Evolutionary conservation across 2,113 vertebrate species (phyloP).

Genomic region (Aphyosemion australe): DNA sequence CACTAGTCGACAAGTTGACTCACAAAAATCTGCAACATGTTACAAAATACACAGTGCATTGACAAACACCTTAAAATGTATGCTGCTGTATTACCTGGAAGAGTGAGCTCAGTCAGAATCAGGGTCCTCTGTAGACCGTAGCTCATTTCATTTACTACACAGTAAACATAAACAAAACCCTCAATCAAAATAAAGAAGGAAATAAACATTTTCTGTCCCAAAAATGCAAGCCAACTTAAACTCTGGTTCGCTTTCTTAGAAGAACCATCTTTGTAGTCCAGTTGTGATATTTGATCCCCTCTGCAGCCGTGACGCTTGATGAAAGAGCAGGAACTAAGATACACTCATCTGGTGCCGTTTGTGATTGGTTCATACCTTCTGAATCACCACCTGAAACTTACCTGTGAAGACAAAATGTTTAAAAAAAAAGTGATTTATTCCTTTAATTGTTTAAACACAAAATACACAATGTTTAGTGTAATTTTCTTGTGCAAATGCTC

Average conservation of each 20-base stretch:
- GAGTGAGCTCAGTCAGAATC: background rate
- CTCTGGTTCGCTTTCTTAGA: constrained; percentile 1
- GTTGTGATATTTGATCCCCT: constrained; percentile 6
- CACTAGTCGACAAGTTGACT: no score
- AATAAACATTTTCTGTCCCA: constrained; percentile 5
- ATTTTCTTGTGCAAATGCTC: background rate
- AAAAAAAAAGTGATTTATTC: background rate
- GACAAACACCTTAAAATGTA: no score
- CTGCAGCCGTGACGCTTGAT: background rate
- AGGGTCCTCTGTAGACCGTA: background rate
- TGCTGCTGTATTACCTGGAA: background rate
- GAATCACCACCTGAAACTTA: constrained; percentile 86
- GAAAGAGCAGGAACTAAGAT: background rate
- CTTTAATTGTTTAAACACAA: background rate
- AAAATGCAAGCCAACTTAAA: background rate
- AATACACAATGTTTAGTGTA: background rate
- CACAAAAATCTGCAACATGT: background rate
- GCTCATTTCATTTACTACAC: no score
- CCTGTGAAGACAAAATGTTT: constrained; percentile 62
- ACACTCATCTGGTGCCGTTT: constrained; percentile 3
- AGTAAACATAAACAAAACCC: background rate
- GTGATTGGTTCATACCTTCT: constrained; percentile 70
- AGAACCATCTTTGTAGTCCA: background rate
- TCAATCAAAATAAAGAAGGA: background rate
- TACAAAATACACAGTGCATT: no score